These are phyloP conservation scores for Pleuronectes platessa DNA, from an alignment of 2,113 vertebrate genomes.

Conservation along the genomic window DNA sequence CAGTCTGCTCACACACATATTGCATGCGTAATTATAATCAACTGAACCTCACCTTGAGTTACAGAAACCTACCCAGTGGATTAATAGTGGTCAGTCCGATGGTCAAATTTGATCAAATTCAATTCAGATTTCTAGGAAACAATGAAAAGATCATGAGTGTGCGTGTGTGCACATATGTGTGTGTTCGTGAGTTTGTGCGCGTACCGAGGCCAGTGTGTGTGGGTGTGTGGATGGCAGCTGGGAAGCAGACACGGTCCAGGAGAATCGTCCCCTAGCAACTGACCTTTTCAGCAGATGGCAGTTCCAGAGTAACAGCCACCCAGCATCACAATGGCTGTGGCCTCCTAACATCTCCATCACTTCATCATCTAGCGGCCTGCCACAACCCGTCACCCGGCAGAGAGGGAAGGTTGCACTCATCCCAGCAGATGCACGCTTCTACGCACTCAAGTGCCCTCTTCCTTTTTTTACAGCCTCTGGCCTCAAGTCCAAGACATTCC, in stretches of 20 bases:
- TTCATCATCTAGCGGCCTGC: conserved; percentile 71
- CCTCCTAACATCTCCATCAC: conserved; percentile 85
- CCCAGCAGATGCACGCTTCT: background rate
- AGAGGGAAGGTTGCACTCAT: conserved; percentile 51
- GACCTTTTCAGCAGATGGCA: conserved; percentile 85
- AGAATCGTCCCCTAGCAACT: conserved; percentile 82
- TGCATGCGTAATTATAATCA: conserved; percentile 21
- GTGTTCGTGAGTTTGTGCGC: conserved; percentile 53
- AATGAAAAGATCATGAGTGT: conserved; percentile 11
- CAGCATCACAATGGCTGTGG: conserved; percentile 80
- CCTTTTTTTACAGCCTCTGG: background rate
- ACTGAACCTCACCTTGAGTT: conserved; percentile 29
- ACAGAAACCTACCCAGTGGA: conserved; percentile 26
- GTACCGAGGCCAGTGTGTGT: conserved; percentile 45
- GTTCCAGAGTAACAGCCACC: conserved; percentile 81
- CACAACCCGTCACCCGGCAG: conserved; percentile 70
- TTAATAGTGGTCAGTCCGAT: conserved; percentile 18
- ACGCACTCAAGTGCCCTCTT: background rate
- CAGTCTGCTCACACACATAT: conserved; percentile 31
- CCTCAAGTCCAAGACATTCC: conserved; percentile 12
- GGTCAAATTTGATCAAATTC: conserved; percentile 10
- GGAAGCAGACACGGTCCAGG: conserved; percentile 82
- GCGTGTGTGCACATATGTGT: conserved; percentile 29
- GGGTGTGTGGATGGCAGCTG: conserved; percentile 82
- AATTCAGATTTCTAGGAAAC: conserved; percentile 34